phyloP scores from a whole-genome alignment of 92 coral and sea anemone genomes.

The Porites cylindrica region DNA sequence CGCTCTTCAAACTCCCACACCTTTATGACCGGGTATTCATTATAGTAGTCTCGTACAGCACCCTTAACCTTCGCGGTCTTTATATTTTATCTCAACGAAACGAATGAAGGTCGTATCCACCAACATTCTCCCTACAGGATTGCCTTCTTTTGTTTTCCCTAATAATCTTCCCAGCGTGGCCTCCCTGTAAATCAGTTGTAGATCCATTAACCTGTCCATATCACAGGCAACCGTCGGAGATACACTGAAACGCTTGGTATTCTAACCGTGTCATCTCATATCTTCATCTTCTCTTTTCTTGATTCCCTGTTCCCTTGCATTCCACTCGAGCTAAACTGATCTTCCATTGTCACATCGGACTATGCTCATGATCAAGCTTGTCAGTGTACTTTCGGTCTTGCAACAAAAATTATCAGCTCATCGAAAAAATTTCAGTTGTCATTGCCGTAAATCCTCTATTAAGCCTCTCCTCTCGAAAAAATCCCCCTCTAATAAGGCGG shows the following conservation, averaged over 20 bases:
- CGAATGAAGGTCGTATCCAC: constrained; percentile 23
- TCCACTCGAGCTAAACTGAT: constrained; percentile 12
- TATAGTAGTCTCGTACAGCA: neutral
- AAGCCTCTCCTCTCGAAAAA: too few species aligned
- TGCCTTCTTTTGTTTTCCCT: constrained; percentile 25
- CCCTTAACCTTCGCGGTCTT: neutral
- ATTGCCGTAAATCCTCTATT: too few species aligned
- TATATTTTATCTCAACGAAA: neutral
- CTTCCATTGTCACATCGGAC: constrained; percentile 20
- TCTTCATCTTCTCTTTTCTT: constrained; percentile 24
- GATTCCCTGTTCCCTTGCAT: constrained; percentile 19
- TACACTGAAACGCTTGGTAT: constrained; percentile 8
- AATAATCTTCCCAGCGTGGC: constrained; percentile 12
- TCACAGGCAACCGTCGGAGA: constrained; percentile 24
- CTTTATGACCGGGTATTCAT: neutral
- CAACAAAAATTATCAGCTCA: constrained; percentile 17
- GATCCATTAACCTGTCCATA: constrained; percentile 26
- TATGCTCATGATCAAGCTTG: constrained; percentile 12
- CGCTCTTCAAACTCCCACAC: neutral
- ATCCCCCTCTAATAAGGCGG: neutral
- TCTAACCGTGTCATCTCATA: constrained; percentile 25
- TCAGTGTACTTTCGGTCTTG: too few species aligned
- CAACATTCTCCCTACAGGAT: constrained; percentile 26
- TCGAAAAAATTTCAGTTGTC: too few species aligned
- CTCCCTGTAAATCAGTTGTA: constrained; percentile 29